Conservation (phyloP, 2,888 invertebrate species). For the Trimorus sp. region DNA sequence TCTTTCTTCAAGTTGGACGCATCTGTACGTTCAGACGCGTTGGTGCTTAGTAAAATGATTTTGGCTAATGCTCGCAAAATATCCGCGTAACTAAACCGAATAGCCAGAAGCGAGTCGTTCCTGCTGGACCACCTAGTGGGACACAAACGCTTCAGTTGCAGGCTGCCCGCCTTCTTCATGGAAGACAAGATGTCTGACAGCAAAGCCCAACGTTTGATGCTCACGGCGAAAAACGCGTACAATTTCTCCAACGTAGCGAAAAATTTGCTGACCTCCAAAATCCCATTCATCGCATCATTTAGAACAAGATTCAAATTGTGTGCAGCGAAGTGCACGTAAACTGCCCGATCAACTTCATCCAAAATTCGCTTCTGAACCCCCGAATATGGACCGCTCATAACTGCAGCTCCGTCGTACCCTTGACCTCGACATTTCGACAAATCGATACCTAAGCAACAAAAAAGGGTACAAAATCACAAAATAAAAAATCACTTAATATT, state of each 20-base stretch:
- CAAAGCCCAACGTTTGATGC: constrained; percentile 70
- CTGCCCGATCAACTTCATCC: constrained; percentile 42
- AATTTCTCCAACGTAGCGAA: constrained; percentile 31
- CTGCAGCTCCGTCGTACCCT: constrained; percentile 63
- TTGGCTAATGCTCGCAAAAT: constrained; percentile 67
- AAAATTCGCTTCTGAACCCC: constrained; percentile 55
- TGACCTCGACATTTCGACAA: constrained; percentile 61
- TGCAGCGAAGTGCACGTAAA: constrained; percentile 64
- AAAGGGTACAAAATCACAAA: background rate
- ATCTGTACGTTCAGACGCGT: constrained; percentile 61
- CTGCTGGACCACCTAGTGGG: constrained; percentile 73
- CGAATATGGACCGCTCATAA: constrained; percentile 55
- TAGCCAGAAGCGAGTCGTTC: constrained; percentile 68
- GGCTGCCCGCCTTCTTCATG: constrained; percentile 67
- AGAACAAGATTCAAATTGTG: constrained; percentile 61
- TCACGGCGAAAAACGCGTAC: constrained; percentile 37
- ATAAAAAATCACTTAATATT: constrained; percentile 3
- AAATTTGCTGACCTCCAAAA: constrained; percentile 35
- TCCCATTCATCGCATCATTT: constrained; percentile 44
- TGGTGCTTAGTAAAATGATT: constrained; percentile 62
- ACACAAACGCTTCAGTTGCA: constrained; percentile 70
- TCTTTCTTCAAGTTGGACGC: constrained; percentile 52
- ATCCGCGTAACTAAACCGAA: constrained; percentile 67
- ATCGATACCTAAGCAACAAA: constrained; percentile 54
- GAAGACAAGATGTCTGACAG: constrained; percentile 68